Evolutionary conservation across 2,113 vertebrate species (phyloP).

Genomic region (Apus apus): DNA sequence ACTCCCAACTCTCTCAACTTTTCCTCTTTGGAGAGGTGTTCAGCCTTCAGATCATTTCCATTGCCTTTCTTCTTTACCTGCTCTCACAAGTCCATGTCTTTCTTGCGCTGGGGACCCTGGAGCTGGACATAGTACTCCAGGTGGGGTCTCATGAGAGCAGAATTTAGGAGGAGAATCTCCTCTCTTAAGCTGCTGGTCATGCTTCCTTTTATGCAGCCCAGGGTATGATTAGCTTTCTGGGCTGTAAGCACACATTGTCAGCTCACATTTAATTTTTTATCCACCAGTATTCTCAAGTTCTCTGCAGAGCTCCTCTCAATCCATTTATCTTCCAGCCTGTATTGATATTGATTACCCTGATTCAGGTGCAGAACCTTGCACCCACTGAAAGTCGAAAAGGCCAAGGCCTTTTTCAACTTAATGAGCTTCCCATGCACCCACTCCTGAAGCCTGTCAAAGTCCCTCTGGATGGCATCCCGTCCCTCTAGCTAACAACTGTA

Average conservation of each 20-base stretch:
- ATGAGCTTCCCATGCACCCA: background rate
- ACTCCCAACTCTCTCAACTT: background rate
- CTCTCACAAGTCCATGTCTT: background rate
- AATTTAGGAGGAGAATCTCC: background rate
- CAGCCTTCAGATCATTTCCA: background rate
- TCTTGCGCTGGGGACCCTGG: background rate
- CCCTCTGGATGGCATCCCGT: background rate
- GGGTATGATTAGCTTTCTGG: no score
- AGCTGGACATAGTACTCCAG: background rate
- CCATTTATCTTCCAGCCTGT: background rate
- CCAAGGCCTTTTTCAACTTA: background rate
- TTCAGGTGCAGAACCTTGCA: background rate
- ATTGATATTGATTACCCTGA: background rate
- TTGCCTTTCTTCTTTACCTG: background rate
- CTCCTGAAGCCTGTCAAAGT: background rate
- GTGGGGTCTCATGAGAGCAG: rapidly evolving
- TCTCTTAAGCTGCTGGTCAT: rapidly evolving
- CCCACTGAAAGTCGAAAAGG: no score
- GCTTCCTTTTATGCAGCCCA: background rate
- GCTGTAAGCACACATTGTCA: no score
- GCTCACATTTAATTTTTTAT: background rate
- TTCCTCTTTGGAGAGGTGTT: background rate
- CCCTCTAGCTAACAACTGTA: rapidly evolving
- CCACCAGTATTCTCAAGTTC: background rate
- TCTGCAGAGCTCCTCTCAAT: no score